These are phyloP conservation scores for Lagopus muta DNA, from an alignment of 2,113 vertebrate genomes.

Conservation along the genomic window DNA sequence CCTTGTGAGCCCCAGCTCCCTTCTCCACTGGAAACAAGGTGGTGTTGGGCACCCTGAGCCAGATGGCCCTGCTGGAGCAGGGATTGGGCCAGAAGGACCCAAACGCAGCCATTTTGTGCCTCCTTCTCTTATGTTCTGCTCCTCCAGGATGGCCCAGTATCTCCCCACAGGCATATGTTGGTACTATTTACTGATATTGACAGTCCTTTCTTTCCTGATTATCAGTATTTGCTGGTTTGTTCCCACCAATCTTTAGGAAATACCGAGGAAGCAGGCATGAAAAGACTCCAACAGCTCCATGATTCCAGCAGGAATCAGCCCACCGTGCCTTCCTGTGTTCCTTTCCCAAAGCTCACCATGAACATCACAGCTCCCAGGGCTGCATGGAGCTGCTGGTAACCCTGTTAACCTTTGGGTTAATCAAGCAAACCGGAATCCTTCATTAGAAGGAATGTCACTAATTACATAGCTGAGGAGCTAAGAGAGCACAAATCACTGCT, in stretches of 20 bases:
- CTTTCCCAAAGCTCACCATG: neutral
- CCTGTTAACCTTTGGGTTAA: slow-evolving; percentile 15
- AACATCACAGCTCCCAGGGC: neutral
- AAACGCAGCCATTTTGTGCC: neutral
- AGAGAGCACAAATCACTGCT: neutral
- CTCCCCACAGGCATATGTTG: neutral
- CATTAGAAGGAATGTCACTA: neutral
- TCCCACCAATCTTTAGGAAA: neutral
- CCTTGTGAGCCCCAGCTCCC: neutral
- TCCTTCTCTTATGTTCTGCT: neutral
- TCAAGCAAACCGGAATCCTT: neutral
- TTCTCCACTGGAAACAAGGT: neutral
- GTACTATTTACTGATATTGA: neutral
- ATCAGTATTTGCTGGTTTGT: neutral
- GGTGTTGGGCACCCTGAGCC: neutral
- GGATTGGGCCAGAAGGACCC: neutral
- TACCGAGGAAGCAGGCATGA: fast-evolving
- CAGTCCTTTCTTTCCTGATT: neutral
- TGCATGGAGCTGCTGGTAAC: neutral
- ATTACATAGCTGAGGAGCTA: neutral
- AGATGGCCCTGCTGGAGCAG: neutral
- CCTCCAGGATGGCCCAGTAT: neutral
- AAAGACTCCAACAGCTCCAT: fast-evolving
- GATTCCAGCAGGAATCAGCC: neutral
- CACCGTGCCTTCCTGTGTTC: fast-evolving